Base-by-base conservation (phyloP, 2,797 vertebrate genomes). In the Nannoperca obscura region DNA sequence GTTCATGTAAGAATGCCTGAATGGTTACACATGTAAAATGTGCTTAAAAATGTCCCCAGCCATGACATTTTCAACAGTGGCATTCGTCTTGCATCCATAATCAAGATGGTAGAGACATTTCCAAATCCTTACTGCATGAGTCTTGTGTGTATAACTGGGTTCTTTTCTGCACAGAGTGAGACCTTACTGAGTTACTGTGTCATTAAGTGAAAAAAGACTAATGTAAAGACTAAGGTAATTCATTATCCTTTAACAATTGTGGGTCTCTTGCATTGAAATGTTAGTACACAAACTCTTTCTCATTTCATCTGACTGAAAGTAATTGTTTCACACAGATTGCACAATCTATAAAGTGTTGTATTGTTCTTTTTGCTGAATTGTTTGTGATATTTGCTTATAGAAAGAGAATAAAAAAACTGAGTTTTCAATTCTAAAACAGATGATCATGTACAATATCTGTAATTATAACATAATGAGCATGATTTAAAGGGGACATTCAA, bases 31-130 rank as follows among this genome's bases (percentile, higher is more conserved):
- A 60, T 44, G 67, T 69, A 44, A 70, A 53, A 80, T 61, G 42
- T 40, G 34, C 30, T 27, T 65, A 42, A 32, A 66, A 76, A 80
- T 80, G 53, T 71, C 66, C 52, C 54, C 0, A 12, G 66, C 27
- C 22, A 66, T 69, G 52, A 42, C 53, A 65, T 80, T 63, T 60
- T 65, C 0, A 49, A 7, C 12, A 27, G 14, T 11, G 12, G 36
- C 9, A 52, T 62, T 67, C 14, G 49, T 70, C 27, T 20, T 38
- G 49, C 60, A 67, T 62, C 10, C 42, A 22, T 44, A 61, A 65
- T 36, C 0, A 4, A 50, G 24, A 15, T 1, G 10, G 9, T 11
- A 53, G 32, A 32, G 40, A 36, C 13, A 10, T 65, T 7, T 34
- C 34, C 2, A 40, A 44, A 67, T 42, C 42, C 14, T 42, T 19